Percentiles rank a stretch among this genome's conserved stretches.
Conservation (phyloP, 2,113 vertebrate species). For the Epinephelus lanceolatus region DNA sequence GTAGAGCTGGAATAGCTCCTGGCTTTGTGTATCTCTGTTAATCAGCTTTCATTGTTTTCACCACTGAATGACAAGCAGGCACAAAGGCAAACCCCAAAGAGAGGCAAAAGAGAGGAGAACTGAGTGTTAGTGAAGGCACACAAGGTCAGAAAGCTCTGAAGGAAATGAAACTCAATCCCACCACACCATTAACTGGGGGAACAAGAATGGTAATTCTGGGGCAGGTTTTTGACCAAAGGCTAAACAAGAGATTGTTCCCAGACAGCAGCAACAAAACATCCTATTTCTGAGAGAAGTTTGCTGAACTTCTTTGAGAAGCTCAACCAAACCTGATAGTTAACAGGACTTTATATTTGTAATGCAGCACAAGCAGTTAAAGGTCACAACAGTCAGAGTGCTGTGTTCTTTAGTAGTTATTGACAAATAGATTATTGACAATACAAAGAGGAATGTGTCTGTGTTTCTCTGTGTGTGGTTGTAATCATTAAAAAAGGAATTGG, state of each 20-base stretch:
- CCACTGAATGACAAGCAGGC: conserved; percentile 89
- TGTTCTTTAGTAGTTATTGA: conserved; percentile 8
- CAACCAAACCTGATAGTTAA: not conserved
- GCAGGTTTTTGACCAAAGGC: conserved; percentile 38
- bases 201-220: conserved; percentile 65
- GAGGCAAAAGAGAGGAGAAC: conserved; percentile 65
- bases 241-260: conserved; percentile 21
- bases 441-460: conserved; percentile 12
- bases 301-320: not conserved
- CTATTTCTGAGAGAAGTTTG: not conserved
- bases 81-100: conserved; percentile 87
- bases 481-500: not conserved
- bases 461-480: not conserved
- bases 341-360: not conserved
- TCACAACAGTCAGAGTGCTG: conserved; percentile 6
- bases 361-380: conserved; percentile 13
- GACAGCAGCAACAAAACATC: conserved; percentile 15
- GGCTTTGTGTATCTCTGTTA: conserved; percentile 86
- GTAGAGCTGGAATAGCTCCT: conserved; percentile 71
- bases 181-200: conserved; percentile 76
- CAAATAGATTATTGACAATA: conserved; percentile 30
- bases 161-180: conserved; percentile 79
- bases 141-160: conserved; percentile 82
- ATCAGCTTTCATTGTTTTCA: conserved; percentile 82
- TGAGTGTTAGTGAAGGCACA: conserved; percentile 60